phyloP scores from a whole-genome alignment of 2,113 vertebrate genomes.

The Hipposideros armiger region DNA sequence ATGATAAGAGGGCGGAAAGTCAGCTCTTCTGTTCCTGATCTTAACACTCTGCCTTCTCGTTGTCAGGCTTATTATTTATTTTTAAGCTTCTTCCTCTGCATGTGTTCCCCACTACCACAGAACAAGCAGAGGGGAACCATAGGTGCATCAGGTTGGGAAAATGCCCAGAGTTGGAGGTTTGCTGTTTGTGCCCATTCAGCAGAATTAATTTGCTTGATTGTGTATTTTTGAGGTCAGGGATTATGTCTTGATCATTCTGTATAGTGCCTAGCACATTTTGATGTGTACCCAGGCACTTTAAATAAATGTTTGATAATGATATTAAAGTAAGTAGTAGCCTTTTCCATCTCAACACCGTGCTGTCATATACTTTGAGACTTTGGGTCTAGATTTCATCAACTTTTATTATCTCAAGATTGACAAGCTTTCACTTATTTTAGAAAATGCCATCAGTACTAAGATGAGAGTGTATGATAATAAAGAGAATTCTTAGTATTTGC shows the following conservation, averaged over 20 bases:
- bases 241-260: constrained; percentile 50
- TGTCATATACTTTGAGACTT: constrained; percentile 36
- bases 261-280: constrained; percentile 26
- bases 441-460: background rate
- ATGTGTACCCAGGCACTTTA: constrained; percentile 31
- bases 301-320: constrained; percentile 48
- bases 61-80: background rate
- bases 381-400: constrained; percentile 37
- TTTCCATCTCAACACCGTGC: constrained; percentile 46
- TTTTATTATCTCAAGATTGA: constrained; percentile 6
- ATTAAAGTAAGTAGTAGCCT: background rate
- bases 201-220: constrained; percentile 23
- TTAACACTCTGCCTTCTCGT: background rate
- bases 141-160: background rate
- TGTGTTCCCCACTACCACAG: background rate
- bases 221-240: constrained; percentile 48
- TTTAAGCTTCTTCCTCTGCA: background rate
- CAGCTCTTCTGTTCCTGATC: constrained; percentile 22
- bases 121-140: background rate
- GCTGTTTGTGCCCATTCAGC: background rate
- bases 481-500: constrained; percentile 51
- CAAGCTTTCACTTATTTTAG: constrained; percentile 48
- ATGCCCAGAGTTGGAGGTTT: constrained; percentile 39
- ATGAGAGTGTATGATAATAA: constrained; percentile 55
- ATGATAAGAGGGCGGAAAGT: background rate